These are phyloP conservation scores for Crotalus tigris DNA, from an alignment of 2,113 vertebrate species.

Conservation along the genomic window DNA sequence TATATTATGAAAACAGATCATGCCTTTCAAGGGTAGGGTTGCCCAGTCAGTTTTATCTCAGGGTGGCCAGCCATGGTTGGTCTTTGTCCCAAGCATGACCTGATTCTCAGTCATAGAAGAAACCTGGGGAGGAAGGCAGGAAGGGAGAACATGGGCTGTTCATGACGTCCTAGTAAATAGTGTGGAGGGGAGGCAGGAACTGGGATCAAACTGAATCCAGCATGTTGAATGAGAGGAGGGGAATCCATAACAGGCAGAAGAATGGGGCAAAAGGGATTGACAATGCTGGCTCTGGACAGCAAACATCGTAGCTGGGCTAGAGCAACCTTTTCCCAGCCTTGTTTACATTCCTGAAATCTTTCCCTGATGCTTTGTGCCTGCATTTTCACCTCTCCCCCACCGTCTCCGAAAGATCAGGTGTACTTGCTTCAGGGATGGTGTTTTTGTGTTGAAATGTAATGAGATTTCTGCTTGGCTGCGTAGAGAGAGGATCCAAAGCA, in stretches of 20 bases:
- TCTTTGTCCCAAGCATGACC: background rate
- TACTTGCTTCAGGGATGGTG: background rate
- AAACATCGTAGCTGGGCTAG: background rate
- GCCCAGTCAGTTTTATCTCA: background rate
- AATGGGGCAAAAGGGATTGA: background rate
- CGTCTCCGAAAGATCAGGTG: constrained; percentile 22
- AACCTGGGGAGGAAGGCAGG: background rate
- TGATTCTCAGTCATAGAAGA: background rate
- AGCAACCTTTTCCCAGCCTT: background rate
- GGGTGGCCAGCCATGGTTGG: background rate
- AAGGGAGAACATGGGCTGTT: background rate
- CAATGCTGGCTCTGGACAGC: background rate
- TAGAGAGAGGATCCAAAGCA: constrained; percentile 49
- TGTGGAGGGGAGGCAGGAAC: background rate
- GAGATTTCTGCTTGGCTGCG: constrained; percentile 68
- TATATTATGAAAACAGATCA: background rate
- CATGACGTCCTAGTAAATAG: background rate
- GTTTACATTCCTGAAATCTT: background rate
- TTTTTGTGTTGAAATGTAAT: constrained; percentile 56
- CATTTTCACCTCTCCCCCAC: background rate
- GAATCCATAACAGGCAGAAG: background rate
- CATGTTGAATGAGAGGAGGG: background rate
- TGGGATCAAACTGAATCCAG: background rate
- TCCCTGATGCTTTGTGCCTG: rapidly evolving
- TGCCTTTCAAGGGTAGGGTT: background rate